phyloP scores from a whole-genome alignment of 2,113 vertebrate genomes.

The Felis chaus region DNA sequence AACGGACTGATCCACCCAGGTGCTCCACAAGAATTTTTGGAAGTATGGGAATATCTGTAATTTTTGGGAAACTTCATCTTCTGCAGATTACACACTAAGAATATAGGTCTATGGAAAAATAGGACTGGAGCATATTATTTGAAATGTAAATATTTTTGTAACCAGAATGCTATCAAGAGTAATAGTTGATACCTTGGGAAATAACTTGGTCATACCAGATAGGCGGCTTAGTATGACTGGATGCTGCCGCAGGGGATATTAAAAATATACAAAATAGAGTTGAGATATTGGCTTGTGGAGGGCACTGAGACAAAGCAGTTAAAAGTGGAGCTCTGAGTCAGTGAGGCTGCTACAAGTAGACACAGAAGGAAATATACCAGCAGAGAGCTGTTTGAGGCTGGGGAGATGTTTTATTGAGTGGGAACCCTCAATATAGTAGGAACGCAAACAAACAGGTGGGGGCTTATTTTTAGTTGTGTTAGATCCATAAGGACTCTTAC shows the following conservation, averaged over 20 bases:
- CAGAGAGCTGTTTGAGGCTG: not conserved
- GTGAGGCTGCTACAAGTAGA: not conserved
- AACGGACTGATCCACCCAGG: too few species aligned
- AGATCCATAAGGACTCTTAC: not conserved
- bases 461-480: conserved; percentile 13
- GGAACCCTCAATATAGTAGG: not conserved
- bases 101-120: not conserved
- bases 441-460: not conserved
- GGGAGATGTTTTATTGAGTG: not conserved
- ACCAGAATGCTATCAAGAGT: not conserved
- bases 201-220: not conserved
- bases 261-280: not conserved
- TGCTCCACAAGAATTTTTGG: not conserved
- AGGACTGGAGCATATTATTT: not conserved
- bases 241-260: not conserved
- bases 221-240: not conserved
- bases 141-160: conserved; percentile 4
- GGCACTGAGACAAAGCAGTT: not conserved
- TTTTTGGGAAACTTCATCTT: not conserved
- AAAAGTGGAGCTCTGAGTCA: not conserved
- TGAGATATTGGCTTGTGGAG: not conserved
- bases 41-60: not conserved
- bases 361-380: not conserved
- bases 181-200: conserved; percentile 3
- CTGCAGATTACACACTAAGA: not conserved